phyloP scores from a whole-genome alignment of 2,888 invertebrate species.

The Cancer borealis region DNA sequence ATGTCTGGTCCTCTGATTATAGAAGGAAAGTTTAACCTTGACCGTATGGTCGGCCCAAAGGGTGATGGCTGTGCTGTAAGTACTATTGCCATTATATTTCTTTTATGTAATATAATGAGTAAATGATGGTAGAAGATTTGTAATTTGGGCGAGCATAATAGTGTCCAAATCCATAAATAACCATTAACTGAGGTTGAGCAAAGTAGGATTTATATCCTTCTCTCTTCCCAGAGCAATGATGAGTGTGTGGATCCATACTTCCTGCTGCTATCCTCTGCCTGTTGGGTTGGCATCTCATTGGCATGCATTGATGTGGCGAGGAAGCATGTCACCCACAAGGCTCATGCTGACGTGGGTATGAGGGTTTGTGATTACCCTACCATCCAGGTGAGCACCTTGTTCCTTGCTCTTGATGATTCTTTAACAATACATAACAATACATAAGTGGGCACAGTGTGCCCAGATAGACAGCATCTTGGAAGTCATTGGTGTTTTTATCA shows the following conservation, averaged over 20 bases:
- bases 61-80: slow-evolving; percentile 67
- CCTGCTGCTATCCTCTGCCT: slow-evolving; percentile 60
- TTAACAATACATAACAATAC: too few relatives aligned
- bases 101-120: neutral
- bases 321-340: slow-evolving; percentile 76
- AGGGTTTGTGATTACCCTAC: slow-evolving; percentile 77
- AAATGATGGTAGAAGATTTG: neutral
- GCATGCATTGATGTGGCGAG: slow-evolving; percentile 75
- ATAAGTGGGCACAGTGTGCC: too few relatives aligned
- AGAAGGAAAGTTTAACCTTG: slow-evolving; percentile 70
- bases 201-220: neutral
- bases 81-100: neutral
- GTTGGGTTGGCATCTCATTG: slow-evolving; percentile 76
- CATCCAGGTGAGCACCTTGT: slow-evolving; percentile 69
- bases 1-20: slow-evolving; percentile 75
- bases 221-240: slow-evolving; percentile 68
- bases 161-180: neutral
- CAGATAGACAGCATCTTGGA: too few relatives aligned
- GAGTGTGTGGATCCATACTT: slow-evolving; percentile 73
- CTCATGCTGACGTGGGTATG: slow-evolving; percentile 77
- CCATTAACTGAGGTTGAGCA: neutral
- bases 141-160: neutral
- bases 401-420: neutral
- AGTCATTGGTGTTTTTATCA: too few relatives aligned
- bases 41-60: slow-evolving; percentile 71